Conservation (phyloP, 2,888 invertebrate genomes). For the Meteorus cinctellus region DNA sequence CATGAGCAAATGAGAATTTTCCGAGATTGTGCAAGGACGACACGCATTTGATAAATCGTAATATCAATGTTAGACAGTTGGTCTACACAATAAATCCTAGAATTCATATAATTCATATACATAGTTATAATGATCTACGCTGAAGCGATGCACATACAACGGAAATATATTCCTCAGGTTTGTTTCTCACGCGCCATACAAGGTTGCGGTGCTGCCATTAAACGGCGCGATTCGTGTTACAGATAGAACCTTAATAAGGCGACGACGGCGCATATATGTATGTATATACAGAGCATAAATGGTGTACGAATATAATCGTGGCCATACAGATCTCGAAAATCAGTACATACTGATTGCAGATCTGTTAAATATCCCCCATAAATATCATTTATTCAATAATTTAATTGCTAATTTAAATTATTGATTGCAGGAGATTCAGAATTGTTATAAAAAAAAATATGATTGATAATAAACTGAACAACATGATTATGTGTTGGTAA, state of each 20-base stretch:
- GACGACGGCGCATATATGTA: constrained; percentile 19
- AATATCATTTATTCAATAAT: no score
- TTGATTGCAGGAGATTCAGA: no score
- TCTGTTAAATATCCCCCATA: no score
- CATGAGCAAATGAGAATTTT: not conserved
- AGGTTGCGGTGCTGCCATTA: constrained; percentile 54
- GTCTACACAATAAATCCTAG: not conserved
- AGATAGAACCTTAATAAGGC: constrained; percentile 56
- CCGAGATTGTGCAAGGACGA: not conserved
- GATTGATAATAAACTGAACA: no score
- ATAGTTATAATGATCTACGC: not conserved
- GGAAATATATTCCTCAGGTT: constrained; percentile 25
- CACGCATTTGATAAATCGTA: not conserved
- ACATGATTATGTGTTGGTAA: not conserved
- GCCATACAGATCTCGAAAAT: not conserved
- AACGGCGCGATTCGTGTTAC: constrained; percentile 52
- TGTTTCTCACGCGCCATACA: constrained; percentile 59
- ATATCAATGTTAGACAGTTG: not conserved
- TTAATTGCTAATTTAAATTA: no score
- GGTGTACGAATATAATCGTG: not conserved
- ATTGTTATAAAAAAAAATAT: no score
- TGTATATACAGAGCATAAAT: not conserved
- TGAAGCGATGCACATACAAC: not conserved
- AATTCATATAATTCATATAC: not conserved
- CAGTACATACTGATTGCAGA: not conserved